A percentile compares a stretch with the other conserved stretches of the same genome.
Conservation (phyloP, 37 sponge, comb jelly and placozoan species). For the Theonella swinhoei region DNA sequence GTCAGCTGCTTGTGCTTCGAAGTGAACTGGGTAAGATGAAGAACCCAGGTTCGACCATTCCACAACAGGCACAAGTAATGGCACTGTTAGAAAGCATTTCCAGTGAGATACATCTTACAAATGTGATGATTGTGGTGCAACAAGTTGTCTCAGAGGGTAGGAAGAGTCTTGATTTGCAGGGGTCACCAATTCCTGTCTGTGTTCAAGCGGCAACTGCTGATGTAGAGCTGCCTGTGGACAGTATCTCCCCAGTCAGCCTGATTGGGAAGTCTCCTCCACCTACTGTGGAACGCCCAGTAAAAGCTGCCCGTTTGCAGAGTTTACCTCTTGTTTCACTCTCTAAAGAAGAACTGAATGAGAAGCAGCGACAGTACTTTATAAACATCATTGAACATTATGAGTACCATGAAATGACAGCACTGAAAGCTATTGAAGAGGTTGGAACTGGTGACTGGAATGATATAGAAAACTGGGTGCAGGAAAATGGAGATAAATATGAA, state of each 20-base stretch:
- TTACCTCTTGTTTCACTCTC: background rate
- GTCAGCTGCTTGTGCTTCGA: conserved; percentile 43
- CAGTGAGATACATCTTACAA: conserved; percentile 1
- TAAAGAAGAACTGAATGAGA: conserved; percentile 23
- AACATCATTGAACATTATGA: background rate
- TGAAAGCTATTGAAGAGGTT: background rate
- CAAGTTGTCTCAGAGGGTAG: background rate
- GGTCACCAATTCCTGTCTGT: background rate
- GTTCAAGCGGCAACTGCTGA: background rate
- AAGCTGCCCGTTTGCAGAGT: too few relatives aligned
- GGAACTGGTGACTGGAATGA: background rate
- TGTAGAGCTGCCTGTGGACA: background rate
- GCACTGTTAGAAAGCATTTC: conserved; percentile 53
- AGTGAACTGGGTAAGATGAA: conserved; percentile 30
- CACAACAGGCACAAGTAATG: background rate
- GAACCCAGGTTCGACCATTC: background rate
- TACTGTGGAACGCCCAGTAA: too few relatives aligned
- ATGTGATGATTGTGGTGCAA: background rate
- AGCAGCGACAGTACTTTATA: conserved; percentile 7
- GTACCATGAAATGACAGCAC: background rate
- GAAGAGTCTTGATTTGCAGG: background rate
- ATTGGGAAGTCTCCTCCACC: too few relatives aligned
- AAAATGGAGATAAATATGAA: background rate
- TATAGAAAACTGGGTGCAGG: background rate
- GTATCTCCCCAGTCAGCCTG: too few relatives aligned